phyloP scores from a whole-genome alignment of 1,140 invertebrate species.

The Danaus melanippus region DNA sequence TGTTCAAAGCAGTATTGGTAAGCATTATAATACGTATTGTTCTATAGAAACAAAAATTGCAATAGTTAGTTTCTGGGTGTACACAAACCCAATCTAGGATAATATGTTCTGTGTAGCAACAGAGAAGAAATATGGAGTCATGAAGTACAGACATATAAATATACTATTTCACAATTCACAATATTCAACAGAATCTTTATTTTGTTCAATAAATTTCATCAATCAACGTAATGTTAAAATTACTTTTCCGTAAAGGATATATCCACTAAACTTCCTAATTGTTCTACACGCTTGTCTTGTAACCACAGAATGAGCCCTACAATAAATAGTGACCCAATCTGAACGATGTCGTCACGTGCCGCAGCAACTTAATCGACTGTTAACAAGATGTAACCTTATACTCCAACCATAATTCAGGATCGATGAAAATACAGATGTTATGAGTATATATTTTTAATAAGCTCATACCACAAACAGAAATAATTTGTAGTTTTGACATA shows the following conservation, averaged over 20 bases:
- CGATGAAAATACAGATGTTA: conserved; percentile 14
- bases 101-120: conserved; percentile 40
- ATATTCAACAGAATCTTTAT: too few relatives aligned
- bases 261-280: too few relatives aligned
- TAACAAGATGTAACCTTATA: conserved; percentile 40
- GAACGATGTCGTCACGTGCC: conserved; percentile 41
- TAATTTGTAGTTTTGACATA: too few relatives aligned
- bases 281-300: conserved; percentile 13
- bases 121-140: conserved; percentile 34
- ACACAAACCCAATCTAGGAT: conserved; percentile 30
- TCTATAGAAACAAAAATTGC: conserved; percentile 13
- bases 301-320: conserved; percentile 28
- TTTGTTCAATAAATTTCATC: too few relatives aligned
- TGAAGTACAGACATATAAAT: conserved; percentile 1
- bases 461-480: too few relatives aligned
- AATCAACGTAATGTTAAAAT: too few relatives aligned
- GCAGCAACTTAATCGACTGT: conserved; percentile 51
- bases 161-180: too few relatives aligned
- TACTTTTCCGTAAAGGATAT: too few relatives aligned
- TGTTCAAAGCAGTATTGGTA: conserved; percentile 15
- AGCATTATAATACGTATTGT: conserved; percentile 27
- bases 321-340: conserved; percentile 47
- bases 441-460: too few relatives aligned
- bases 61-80: conserved; percentile 10
- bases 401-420: conserved; percentile 18